Percentiles rank a stretch among this genome's conserved stretches.
Evolutionary conservation across 2,888 invertebrate species (phyloP).

Genomic region (Xanthia icteritia): DNA sequence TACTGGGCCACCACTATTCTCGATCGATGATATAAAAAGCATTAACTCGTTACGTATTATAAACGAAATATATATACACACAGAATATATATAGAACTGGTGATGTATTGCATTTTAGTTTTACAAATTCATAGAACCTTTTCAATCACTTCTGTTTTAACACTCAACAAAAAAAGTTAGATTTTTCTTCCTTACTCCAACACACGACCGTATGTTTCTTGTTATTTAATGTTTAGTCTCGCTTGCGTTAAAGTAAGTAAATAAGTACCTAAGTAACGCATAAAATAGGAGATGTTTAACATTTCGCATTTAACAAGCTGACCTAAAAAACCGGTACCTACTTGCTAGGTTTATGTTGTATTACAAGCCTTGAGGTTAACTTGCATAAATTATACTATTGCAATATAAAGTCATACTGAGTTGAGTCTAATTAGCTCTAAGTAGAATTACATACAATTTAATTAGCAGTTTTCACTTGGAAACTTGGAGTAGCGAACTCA

Average conservation of each 20-base stretch:
- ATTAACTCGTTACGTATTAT: neutral
- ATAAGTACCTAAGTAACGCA: constrained; percentile 13
- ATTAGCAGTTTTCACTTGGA: neutral
- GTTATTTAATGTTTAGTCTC: constrained; percentile 31
- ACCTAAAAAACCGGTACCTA: constrained; percentile 42
- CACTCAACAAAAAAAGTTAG: neutral
- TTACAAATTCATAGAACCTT: neutral
- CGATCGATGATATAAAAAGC: no score
- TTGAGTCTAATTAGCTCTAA: neutral
- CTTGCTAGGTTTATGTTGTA: neutral
- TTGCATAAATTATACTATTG: constrained; percentile 30
- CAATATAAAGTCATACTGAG: neutral
- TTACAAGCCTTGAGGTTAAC: constrained; percentile 16
- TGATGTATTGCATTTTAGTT: neutral
- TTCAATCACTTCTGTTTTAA: neutral
- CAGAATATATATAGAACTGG: no score
- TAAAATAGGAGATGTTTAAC: constrained; percentile 31
- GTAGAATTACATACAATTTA: constrained; percentile 10
- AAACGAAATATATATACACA: no score
- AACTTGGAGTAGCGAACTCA: neutral
- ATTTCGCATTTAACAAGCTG: constrained; percentile 19
- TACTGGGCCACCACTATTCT: no score
- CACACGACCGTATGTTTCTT: neutral
- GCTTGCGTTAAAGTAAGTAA: constrained; percentile 22
- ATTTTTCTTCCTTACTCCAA: neutral